These are phyloP conservation scores for Diadromus collaris DNA, from an alignment of 2,888 invertebrate species.

Conservation along the genomic window DNA sequence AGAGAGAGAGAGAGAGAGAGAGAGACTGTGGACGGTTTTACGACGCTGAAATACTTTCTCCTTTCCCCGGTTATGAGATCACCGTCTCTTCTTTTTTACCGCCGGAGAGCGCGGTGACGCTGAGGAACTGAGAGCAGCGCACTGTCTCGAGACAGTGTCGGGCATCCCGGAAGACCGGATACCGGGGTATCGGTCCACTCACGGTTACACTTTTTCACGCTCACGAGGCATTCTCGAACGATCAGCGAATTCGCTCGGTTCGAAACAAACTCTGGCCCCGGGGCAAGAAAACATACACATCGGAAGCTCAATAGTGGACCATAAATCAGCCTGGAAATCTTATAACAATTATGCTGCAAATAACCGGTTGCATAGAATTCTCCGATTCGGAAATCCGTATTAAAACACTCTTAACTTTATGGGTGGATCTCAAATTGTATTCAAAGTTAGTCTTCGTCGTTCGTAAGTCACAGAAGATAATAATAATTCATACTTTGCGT, in stretches of 20 bases:
- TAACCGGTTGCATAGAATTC: too few species aligned
- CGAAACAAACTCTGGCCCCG: too few species aligned
- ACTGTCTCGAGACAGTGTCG: not conserved
- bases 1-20: slow-evolving; percentile 57
- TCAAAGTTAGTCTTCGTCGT: too few species aligned
- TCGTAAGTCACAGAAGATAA: too few species aligned
- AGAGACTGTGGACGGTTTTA: slow-evolving; percentile 59
- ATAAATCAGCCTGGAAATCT: too few species aligned
- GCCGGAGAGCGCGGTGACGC: slow-evolving; percentile 52
- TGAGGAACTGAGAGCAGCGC: slow-evolving; percentile 33
- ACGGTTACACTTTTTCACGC: slow-evolving; percentile 25
- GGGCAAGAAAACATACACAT: not conserved
- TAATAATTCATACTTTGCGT: too few species aligned
- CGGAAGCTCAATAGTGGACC: too few species aligned
- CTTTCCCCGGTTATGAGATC: slow-evolving; percentile 79
- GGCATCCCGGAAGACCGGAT: slow-evolving; percentile 27
- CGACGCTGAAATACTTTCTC: slow-evolving; percentile 76
- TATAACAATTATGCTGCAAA: too few species aligned
- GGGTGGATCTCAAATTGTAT: too few species aligned
- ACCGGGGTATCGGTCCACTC: slow-evolving; percentile 24
- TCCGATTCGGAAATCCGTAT: too few species aligned
- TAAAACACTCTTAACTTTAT: too few species aligned
- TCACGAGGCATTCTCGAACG: not conserved
- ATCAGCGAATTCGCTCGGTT: not conserved
- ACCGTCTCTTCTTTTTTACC: slow-evolving; percentile 67